These are phyloP conservation scores for Onychostruthus taczanowskii DNA, from an alignment of 2,113 vertebrate species.

Conservation along the genomic window DNA sequence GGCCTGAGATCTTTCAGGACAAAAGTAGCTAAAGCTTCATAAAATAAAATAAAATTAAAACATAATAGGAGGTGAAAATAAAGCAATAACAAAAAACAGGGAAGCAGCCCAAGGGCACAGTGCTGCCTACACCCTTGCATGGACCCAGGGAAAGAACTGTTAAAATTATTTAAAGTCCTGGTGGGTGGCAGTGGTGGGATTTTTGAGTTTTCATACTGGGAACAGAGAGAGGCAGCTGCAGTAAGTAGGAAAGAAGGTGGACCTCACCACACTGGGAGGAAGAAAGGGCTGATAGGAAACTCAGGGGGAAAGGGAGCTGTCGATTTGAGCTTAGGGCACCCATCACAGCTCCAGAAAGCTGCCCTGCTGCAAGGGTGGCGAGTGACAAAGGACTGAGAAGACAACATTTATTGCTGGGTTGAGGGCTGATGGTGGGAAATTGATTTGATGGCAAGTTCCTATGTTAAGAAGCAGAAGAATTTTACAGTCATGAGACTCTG, in stretches of 20 bases:
- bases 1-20: not conserved
- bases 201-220: not conserved
- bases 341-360: not conserved
- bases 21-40: not conserved
- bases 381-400: not conserved
- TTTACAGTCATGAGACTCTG: not conserved
- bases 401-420: not conserved
- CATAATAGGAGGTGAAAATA: not conserved
- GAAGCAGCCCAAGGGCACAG: not conserved
- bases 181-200: not conserved
- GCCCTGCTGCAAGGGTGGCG: not conserved
- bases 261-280: not conserved
- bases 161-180: not conserved
- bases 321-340: not conserved
- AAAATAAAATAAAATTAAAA: not conserved
- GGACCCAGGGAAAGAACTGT: not conserved
- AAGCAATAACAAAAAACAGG: not conserved
- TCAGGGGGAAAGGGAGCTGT: not conserved
- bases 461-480: not conserved
- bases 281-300: not conserved
- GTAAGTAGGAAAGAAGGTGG: not conserved
- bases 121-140: not conserved
- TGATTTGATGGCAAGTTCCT: not conserved
- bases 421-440: not conserved
- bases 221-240: not conserved